These are phyloP conservation scores for Pedicia rivosa DNA, from an alignment of 2,888 invertebrate genomes.

Conservation along the genomic window DNA sequence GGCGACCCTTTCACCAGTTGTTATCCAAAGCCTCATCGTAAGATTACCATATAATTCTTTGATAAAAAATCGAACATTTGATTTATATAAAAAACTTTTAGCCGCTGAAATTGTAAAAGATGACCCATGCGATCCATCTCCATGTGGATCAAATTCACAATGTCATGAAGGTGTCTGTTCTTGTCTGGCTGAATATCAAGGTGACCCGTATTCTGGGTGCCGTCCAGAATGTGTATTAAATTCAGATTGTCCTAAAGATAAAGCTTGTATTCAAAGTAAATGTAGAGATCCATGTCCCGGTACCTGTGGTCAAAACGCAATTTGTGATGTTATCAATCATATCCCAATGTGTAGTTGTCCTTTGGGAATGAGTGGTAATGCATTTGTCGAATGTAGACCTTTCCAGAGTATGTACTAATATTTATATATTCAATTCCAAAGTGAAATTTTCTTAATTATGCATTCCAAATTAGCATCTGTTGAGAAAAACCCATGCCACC, in stretches of 20 bases:
- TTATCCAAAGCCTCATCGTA: conserved; percentile 39
- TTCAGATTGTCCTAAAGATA: conserved; percentile 46
- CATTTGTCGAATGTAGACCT: conserved; percentile 39
- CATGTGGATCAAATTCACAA: conserved; percentile 60
- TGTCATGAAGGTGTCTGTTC: conserved; percentile 47
- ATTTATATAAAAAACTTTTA: too few relatives aligned
- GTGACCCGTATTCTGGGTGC: conserved; percentile 51
- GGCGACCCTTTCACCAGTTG: conserved; percentile 69
- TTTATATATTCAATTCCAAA: conserved; percentile 25
- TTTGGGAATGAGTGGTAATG: conserved; percentile 55
- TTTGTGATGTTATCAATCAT: conserved; percentile 56
- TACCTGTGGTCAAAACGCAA: conserved; percentile 50
- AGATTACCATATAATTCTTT: conserved; percentile 24
- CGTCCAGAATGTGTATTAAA: conserved; percentile 55
- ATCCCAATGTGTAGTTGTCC: conserved; percentile 57
- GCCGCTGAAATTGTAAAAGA: conserved; percentile 24
- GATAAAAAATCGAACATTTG: too few relatives aligned
- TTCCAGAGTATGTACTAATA: conserved; percentile 30
- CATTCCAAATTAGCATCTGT: conserved; percentile 24
- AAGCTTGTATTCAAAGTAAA: conserved; percentile 51
- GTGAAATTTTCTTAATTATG: background rate
- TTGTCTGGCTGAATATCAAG: conserved; percentile 50
- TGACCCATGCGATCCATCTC: conserved; percentile 55
- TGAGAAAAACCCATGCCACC: conserved; percentile 45
- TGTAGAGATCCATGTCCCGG: conserved; percentile 54